Evolutionary conservation across 2,113 vertebrate species (phyloP), one percentile per base, ranked within the genome.

Genomic region (Argyrosomus japonicus): DNA sequence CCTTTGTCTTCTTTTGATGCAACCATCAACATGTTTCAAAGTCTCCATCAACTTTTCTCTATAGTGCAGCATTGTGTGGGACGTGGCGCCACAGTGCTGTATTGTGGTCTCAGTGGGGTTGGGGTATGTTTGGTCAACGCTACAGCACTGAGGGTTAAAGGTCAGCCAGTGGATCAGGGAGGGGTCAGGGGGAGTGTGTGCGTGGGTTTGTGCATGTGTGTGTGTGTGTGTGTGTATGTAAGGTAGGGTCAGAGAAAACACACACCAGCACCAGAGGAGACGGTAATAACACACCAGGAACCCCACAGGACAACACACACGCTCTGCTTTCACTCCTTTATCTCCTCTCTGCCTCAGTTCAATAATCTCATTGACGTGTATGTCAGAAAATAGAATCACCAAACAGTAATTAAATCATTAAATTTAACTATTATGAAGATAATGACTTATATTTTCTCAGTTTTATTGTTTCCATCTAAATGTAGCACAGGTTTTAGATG

Each of bases 231-330:
- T 68, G 60, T 50, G 47, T 73, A 25, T 68, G 74, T 87, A n/a
- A 74, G 80, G 81, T 89, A 83, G 53, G 93, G 95, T 95, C 95
- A 95, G 90, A 90, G 92, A 93, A 85, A 94, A 88, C 87, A 87
- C 88, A 90, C 78, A 68, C 77, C 92, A 81, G 89, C 93, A 79
- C 87, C 63, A 67, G 91, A 94, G 91, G 83, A 74, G 12, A 87
- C 93, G 95, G 81, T 88, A 96, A 95, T 90, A 94, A 95, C 93
- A 94, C 93, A 88, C 83, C 91, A 94, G 89, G 93, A 91, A 87
- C 91, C 90, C 72, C 67, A 87, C 86, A 92, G 92, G 87, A 89
- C 84, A 71, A 67, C 74, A 81, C 48, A 58, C 74, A 56, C 75
- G 48, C 86, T 68, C 83, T 63, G 48, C 77, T 90, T 76, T 87